Evolutionary conservation across 2,797 vertebrate genomes (phyloP), one percentile per base, ranked within the genome.

Genomic region (Periparus ater): DNA sequence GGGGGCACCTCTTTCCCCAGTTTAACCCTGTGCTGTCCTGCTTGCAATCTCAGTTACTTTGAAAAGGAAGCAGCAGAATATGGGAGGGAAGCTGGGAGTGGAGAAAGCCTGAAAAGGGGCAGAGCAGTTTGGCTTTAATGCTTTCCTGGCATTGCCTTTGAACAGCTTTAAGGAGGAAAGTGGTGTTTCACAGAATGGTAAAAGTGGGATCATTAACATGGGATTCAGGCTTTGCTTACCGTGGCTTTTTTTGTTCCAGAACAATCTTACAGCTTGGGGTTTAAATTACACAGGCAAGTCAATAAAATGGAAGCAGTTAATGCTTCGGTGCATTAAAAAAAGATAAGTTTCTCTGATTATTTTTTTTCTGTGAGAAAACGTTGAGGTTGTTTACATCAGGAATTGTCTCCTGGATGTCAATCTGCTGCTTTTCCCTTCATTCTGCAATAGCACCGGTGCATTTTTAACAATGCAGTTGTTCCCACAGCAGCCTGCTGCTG

Each of bases 341-440:
- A 29, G 10, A 7, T 58, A 22, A 76, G 18, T 57, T 83, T 65
- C 89, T 89, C 47, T 45, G 57, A 34, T 77, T 14, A 11, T 17
- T 16, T 50, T 88, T 54, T 25, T 57, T 20, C 51, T 40, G 14
- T 70, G 58, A 48, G 88, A 62, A 79, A 47, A 54, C 1, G 12
- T 78, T 54, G 25, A 30, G 72, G 19, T 54, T 80, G 85, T 83
- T 87, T 66, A 38, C 74, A 38, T 73, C 44, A 45, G 40, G 92
- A 79, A 34, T 18, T 85, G 38, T 62, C 75, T 95, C 66, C 61
- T 67, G 62, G 44, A 6, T 42, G 20, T 74, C 89, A 62, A 20
- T 79, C 88, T 92, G 74, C 74, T 95, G 88, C 83, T 87, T 91
- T 57, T 17, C 22, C 71, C 91, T 73, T 51, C 51, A 9, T 29